Percentiles rank a stretch among this genome's conserved stretches.
phyloP scores from a whole-genome alignment of 1,140 invertebrate genomes.

The Drosophila micromelanica region DNA sequence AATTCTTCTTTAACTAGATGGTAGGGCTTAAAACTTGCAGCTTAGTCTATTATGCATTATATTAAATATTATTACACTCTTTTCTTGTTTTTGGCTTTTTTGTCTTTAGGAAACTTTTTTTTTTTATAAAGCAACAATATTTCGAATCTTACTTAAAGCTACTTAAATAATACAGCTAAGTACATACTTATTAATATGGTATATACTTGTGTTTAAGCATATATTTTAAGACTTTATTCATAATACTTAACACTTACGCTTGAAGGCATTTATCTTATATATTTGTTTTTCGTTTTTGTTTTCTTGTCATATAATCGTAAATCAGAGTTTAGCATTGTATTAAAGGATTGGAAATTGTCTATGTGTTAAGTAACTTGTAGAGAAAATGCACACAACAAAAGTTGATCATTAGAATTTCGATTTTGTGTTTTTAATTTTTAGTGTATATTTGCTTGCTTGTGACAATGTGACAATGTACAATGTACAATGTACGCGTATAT shows the following conservation, averaged over 20 bases:
- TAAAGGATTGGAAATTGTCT: constrained; percentile 40
- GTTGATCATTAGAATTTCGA: constrained; percentile 25
- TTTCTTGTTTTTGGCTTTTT: constrained; percentile 24
- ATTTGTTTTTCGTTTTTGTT: constrained; percentile 1
- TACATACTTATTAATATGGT: constrained; percentile 30
- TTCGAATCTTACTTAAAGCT: constrained; percentile 47
- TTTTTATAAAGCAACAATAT: constrained; percentile 67
- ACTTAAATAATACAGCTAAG: constrained; percentile 21
- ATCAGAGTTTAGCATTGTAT: constrained; percentile 28
- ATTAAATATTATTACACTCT: constrained; percentile 11
- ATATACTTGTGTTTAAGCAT: constrained; percentile 65
- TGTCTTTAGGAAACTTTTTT: constrained; percentile 77
- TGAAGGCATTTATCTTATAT: constrained; percentile 65
- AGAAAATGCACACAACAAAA: constrained; percentile 69
- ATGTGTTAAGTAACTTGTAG: constrained; percentile 27
- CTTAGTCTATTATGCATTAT: constrained; percentile 26
- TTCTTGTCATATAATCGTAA: constrained; percentile 49
- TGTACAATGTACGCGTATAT: constrained; percentile 6
- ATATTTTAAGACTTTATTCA: constrained; percentile 63
- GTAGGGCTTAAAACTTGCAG: constrained; percentile 19
- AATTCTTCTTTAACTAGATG: constrained; percentile 40
- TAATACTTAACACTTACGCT: constrained; percentile 78
- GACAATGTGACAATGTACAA: too few relatives aligned
- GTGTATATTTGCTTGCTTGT: too few relatives aligned
- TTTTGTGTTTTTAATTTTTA: neutral